Evolutionary conservation across 2,113 vertebrate species (phyloP), one percentile per base, ranked within the genome.

Genomic region (Apteryx mantelli): DNA sequence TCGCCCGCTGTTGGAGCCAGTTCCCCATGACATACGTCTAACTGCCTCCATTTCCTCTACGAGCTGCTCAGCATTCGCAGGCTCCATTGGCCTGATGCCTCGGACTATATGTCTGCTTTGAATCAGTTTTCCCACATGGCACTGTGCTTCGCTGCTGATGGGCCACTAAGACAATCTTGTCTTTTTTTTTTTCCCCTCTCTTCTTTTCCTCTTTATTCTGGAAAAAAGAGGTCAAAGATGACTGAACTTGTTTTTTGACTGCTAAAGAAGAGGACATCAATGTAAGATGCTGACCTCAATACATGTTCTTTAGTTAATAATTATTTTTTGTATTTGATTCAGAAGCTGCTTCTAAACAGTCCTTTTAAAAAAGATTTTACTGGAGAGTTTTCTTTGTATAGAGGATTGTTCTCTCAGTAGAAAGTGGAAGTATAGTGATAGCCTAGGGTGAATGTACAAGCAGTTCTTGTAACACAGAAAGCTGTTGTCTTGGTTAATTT

Each of bases 391-490:
- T n/a, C 25, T 63, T 25, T 87, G 77, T 36, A 0, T n/a, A 80
- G 69, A 69, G 75, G 70, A 8, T 88, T 89, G 42, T 73, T 46
- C 44, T 55, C 85, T 94, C 22, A 1, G 48, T 79, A 82, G 71
- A 38, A 71, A 1, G 5, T 44, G 69, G 11, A 81, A 40, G 71
- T 78, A 79, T 63, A 84, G 65, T 7, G 73, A 81, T 97, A 91
- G 94, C 92, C 95, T 42, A 46, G 66, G 88, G 94, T 94, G 84
- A 85, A 86, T 94, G 91, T 95, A 94, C 56, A 34, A 79, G 84
- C 89, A 65, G 34, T 50, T 95, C 76, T 66, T 65, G 81, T 65
- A 91, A 82, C 96, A 94, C 82, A 53, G 30, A 89, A 79, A 96
- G 64, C 86, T 44, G 68, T 73, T 95, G 88, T 92, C 95, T 95